A percentile compares a stretch with the other conserved stretches of the same genome.
Evolutionary conservation across 2,113 vertebrate genomes (phyloP).

Genomic region (Tragelaphus strepsiceros): DNA sequence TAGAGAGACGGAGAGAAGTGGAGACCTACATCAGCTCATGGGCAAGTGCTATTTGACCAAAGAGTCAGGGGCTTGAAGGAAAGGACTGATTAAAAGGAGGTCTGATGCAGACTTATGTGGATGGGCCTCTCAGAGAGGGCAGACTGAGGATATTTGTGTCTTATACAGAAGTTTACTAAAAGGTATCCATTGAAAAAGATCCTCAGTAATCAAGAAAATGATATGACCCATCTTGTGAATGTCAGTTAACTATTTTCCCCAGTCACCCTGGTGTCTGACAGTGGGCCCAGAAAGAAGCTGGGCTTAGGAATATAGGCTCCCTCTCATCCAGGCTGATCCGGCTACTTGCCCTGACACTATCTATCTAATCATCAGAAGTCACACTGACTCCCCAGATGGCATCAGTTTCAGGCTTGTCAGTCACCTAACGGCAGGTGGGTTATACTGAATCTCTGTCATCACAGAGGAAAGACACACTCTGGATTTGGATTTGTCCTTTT

Average conservation of each 20-base stretch:
- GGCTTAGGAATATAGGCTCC: not conserved
- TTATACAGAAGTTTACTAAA: not conserved
- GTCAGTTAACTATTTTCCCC: not conserved
- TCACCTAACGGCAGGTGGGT: not conserved
- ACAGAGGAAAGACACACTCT: not conserved
- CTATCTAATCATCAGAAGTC: not conserved
- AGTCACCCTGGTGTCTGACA: not conserved
- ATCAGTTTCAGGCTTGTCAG: not conserved
- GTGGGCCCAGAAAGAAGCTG: not conserved
- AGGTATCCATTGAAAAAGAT: not conserved
- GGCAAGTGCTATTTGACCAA: not conserved
- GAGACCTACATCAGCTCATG: not conserved
- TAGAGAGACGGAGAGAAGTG: not conserved
- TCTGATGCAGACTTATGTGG: not conserved
- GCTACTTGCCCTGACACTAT: not conserved
- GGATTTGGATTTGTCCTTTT: not conserved
- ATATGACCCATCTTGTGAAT: not conserved
- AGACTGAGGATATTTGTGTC: not conserved
- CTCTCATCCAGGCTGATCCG: not conserved
- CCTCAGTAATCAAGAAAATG: not conserved
- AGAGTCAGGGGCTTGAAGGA: not conserved
- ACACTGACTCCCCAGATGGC: not conserved
- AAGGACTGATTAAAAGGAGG: not conserved
- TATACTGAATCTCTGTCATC: not conserved
- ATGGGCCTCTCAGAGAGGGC: not conserved